Evolutionary conservation across 2,113 vertebrate genomes (phyloP).

Genomic region (Typhlomys cinereus): DNA sequence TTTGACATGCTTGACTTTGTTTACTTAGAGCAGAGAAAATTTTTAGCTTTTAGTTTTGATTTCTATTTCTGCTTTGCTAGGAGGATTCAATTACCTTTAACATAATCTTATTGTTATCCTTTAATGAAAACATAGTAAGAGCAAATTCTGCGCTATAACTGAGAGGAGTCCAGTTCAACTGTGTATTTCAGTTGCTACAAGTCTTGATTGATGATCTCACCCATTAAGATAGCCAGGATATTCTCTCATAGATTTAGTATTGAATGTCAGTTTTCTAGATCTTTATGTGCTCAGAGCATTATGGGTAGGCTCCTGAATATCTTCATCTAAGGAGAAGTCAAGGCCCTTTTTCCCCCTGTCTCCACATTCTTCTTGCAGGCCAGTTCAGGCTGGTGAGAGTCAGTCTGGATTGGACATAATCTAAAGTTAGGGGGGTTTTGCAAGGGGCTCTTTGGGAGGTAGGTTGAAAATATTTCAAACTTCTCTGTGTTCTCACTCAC

Average conservation of each 20-base stretch:
- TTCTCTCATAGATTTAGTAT: conserved; percentile 35
- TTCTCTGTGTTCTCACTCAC: conserved; percentile 25
- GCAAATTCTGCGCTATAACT: not conserved
- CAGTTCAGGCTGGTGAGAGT: not conserved
- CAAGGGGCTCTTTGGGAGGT: not conserved
- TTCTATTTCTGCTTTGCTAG: conserved; percentile 42
- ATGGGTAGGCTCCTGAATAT: not conserved
- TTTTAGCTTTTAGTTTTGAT: conserved; percentile 56
- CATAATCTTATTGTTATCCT: not conserved
- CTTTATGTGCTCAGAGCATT: conserved; percentile 27
- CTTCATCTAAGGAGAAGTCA: not conserved
- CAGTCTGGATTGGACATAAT: not conserved
- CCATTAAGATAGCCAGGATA: conserved; percentile 7
- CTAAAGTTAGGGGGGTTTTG: not conserved
- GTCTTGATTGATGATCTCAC: conserved; percentile 1
- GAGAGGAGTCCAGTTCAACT: not conserved
- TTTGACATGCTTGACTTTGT: conserved; percentile 43
- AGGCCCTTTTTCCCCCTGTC: not conserved
- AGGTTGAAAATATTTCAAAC: conserved; percentile 12
- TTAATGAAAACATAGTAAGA: conserved; percentile 40
- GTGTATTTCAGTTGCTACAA: conserved; percentile 28
- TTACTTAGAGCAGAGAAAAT: conserved; percentile 30
- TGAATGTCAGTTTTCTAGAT: conserved; percentile 28
- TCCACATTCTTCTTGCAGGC: not conserved
- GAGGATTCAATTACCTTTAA: conserved; percentile 33